These are phyloP conservation scores for Myiotriccus ornatus DNA, from an alignment of 2,797 vertebrate genomes.

Conservation along the genomic window DNA sequence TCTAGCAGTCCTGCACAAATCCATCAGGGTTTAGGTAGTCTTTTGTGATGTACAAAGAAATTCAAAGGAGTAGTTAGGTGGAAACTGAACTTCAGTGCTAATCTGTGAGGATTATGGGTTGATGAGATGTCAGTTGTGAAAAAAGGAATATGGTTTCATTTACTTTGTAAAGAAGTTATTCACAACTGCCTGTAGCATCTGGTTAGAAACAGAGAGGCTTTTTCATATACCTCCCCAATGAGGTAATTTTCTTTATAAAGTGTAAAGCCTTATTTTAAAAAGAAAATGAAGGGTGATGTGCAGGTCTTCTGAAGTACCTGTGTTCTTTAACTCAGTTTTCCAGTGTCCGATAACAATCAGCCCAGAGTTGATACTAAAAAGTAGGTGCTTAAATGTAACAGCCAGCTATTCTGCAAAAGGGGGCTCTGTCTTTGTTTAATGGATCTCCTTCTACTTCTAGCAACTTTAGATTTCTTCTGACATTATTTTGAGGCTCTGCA, in stretches of 20 bases:
- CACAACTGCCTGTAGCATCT: not conserved
- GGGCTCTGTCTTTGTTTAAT: not conserved
- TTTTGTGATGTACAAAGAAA: not conserved
- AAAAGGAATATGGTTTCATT: not conserved
- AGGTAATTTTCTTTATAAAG: not conserved
- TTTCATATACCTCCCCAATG: not conserved
- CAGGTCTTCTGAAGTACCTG: not conserved
- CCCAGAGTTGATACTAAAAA: not conserved
- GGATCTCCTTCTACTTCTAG: not conserved
- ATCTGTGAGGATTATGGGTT: not conserved
- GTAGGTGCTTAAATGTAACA: not conserved
- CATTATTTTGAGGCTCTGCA: not conserved
- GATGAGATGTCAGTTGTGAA: not conserved
- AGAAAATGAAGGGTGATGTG: not conserved
- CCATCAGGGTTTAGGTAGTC: fast-evolving
- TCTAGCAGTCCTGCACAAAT: not conserved
- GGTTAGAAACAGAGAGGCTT: not conserved
- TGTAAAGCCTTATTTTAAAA: not conserved
- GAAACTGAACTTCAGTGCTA: not conserved
- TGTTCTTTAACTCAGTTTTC: not conserved
- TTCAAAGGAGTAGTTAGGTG: not conserved
- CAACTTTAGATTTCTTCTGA: not conserved
- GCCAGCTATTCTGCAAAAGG: not conserved
- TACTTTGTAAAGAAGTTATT: not conserved
- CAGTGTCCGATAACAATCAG: not conserved